These are phyloP conservation scores for Mormyrus hasselquistii DNA, from an alignment of 2,797 vertebrate genomes.

Conservation along the genomic window DNA sequence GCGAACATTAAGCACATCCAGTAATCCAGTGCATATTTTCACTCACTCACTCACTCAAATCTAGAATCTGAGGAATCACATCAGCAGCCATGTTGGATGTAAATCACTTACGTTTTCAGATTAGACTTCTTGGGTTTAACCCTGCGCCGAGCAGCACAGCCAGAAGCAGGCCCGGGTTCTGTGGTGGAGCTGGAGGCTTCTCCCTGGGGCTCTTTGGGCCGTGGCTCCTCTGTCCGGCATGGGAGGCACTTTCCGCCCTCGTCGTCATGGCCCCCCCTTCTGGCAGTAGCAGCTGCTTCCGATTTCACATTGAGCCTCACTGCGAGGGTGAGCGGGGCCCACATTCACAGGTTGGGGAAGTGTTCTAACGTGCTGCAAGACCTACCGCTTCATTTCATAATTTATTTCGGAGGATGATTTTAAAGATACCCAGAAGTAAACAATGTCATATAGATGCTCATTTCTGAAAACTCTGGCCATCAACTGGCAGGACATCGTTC, in stretches of 20 bases:
- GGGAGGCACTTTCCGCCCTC: slow-evolving; percentile 57
- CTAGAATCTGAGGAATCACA: neutral
- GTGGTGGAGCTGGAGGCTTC: slow-evolving; percentile 33
- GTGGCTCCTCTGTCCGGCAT: slow-evolving; percentile 53
- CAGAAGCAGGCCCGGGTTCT: slow-evolving; percentile 32
- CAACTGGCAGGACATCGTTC: slow-evolving; percentile 30
- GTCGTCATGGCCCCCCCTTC: slow-evolving; percentile 51
- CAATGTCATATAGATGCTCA: slow-evolving; percentile 31
- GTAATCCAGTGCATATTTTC: neutral
- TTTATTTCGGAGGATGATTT: neutral
- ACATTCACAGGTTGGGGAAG: neutral
- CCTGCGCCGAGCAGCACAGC: slow-evolving; percentile 44
- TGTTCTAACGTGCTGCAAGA: neutral
- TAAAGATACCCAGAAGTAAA: slow-evolving; percentile 22
- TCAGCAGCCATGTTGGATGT: neutral
- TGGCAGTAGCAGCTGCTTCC: slow-evolving; percentile 49
- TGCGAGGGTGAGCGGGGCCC: slow-evolving; percentile 31
- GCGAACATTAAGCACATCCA: neutral
- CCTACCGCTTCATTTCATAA: neutral
- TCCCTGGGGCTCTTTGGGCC: slow-evolving; percentile 39
- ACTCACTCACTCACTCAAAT: neutral
- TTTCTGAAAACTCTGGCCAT: slow-evolving; percentile 33
- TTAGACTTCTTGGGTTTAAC: slow-evolving; percentile 64
- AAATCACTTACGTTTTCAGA: slow-evolving; percentile 62
- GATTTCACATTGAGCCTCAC: slow-evolving; percentile 56